Conservation (phyloP, 2,888 invertebrate species). For the Octodonta nipae region DNA sequence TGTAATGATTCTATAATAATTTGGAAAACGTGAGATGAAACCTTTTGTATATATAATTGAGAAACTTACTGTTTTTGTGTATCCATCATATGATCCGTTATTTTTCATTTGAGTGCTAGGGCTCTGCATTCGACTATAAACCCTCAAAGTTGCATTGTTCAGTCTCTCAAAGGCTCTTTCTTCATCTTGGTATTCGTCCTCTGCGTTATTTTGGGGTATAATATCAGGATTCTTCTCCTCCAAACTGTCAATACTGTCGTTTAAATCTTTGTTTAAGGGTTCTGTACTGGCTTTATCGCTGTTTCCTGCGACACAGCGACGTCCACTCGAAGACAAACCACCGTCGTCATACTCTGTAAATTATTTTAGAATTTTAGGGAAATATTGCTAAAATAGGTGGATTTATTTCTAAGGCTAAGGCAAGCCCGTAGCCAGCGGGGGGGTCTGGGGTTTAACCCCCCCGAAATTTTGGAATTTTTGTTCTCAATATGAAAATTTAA, state of each 20-base stretch:
- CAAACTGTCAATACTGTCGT: constrained; percentile 38
- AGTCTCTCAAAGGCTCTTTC: constrained; percentile 41
- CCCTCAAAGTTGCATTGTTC: constrained; percentile 35
- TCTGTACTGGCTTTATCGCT: constrained; percentile 37
- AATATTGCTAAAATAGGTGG: too few species aligned
- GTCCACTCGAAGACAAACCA: constrained; percentile 27
- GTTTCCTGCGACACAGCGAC: constrained; percentile 31
- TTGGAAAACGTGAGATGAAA: too few species aligned
- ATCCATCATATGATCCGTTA: constrained; percentile 31
- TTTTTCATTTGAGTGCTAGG: constrained; percentile 30
- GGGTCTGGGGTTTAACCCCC: too few species aligned
- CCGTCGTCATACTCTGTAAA: constrained; percentile 31
- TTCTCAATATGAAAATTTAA: too few species aligned
- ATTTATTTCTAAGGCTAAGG: too few species aligned
- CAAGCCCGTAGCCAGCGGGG: too few species aligned
- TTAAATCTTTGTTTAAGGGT: constrained; percentile 38
- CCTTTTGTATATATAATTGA: too few species aligned
- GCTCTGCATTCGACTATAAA: constrained; percentile 33
- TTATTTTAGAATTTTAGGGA: not conserved
- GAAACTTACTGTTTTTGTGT: constrained; percentile 32
- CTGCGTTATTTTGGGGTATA: constrained; percentile 42
- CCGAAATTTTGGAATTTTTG: too few species aligned
- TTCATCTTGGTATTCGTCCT: constrained; percentile 41
- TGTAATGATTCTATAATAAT: too few species aligned
- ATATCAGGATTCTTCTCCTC: constrained; percentile 48